These are phyloP conservation scores for Ptiloglossa arizonensis DNA, from an alignment of 1,140 invertebrate genomes.

Conservation along the genomic window DNA sequence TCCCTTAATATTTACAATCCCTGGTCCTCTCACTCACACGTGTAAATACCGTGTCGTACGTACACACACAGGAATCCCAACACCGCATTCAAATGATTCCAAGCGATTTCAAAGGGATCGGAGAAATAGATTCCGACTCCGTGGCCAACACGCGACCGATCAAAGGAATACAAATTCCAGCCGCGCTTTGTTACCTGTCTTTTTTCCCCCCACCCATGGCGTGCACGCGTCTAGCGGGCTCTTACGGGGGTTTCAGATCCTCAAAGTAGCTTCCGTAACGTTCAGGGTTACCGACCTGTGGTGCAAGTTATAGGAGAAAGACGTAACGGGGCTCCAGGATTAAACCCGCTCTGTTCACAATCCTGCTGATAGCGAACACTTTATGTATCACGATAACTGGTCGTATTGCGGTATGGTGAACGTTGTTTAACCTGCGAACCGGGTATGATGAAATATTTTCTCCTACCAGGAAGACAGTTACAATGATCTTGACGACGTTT, in stretches of 20 bases:
- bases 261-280: constrained; percentile 18
- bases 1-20: too few relatives aligned
- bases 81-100: constrained; percentile 11
- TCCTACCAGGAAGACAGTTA: too few relatives aligned
- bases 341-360: constrained; percentile 19
- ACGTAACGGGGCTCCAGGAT: constrained; percentile 26
- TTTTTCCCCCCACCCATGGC: background rate
- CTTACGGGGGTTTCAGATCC: background rate
- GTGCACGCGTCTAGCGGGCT: background rate
- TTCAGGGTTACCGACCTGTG: constrained; percentile 36
- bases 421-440: constrained; percentile 15
- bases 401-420: background rate
- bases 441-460: too few relatives aligned
- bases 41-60: too few relatives aligned
- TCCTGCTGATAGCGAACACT: constrained; percentile 30
- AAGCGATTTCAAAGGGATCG: background rate
- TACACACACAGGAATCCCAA: too few relatives aligned
- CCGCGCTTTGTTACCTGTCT: constrained; percentile 1
- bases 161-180: constrained; percentile 18
- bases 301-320: constrained; percentile 24
- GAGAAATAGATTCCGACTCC: constrained; percentile 3
- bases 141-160: background rate
- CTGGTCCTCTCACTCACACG: too few relatives aligned
- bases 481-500: too few relatives aligned
- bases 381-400: constrained; percentile 37